phyloP scores from a whole-genome alignment of 2,797 vertebrate species.

The Aulostomus chinensis region DNA sequence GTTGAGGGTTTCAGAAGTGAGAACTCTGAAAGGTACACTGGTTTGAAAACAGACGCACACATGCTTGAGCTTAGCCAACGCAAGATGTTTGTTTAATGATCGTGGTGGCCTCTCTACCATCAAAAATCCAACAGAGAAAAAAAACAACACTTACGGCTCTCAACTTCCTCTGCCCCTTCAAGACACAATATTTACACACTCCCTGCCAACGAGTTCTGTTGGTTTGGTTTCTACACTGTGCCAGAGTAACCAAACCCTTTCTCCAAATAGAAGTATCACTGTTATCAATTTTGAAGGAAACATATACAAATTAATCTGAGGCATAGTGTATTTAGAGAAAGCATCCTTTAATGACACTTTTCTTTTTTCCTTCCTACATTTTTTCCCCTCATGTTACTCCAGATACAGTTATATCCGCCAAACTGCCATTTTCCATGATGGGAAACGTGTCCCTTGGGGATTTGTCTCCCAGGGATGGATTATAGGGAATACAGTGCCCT shows the following conservation, averaged over 20 bases:
- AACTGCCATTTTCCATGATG: conserved; percentile 22
- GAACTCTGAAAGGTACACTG: conserved; percentile 50
- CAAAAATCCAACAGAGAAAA: conserved; percentile 55
- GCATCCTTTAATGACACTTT: conserved; percentile 27
- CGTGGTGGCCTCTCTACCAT: conserved; percentile 53
- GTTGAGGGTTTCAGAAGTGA: conserved; percentile 42
- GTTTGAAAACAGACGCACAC: conserved; percentile 5
- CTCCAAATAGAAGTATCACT: conserved; percentile 50
- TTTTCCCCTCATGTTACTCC: conserved; percentile 14
- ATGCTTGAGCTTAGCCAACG: conserved; percentile 32
- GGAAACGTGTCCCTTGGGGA: conserved; percentile 24
- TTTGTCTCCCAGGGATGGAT: conserved; percentile 21
- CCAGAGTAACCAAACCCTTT: conserved; percentile 23
- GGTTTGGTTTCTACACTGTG: conserved; percentile 33
- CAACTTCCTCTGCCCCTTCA: conserved; percentile 60
- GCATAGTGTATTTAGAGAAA: conserved; percentile 48
- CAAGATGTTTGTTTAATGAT: conserved; percentile 66
- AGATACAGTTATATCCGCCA: conserved; percentile 18
- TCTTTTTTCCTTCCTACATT: neutral
- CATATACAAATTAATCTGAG: conserved; percentile 55
- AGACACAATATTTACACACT: conserved; percentile 60
- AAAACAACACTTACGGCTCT: conserved; percentile 68
- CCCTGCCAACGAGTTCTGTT: conserved; percentile 27
- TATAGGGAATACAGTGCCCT: conserved; percentile 12
- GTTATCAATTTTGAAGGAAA: conserved; percentile 46